These are phyloP conservation scores for Rhea americana DNA, from an alignment of 2,113 vertebrate genomes.

Conservation along the genomic window DNA sequence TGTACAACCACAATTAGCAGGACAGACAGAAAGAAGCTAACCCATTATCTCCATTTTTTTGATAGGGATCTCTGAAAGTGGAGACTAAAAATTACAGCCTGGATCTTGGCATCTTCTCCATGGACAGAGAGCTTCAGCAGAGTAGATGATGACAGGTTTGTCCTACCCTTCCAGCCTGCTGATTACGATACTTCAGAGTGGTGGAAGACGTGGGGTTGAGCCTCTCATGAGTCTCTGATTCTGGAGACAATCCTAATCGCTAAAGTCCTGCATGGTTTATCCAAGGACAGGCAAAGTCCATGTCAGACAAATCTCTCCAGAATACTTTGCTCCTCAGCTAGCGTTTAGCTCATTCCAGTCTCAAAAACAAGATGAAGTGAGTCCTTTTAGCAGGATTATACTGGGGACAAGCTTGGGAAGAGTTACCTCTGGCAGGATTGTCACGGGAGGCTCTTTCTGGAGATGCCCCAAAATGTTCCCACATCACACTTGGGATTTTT, in stretches of 20 bases:
- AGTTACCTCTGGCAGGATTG: not conserved
- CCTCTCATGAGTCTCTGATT: not conserved
- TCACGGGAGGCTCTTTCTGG: not conserved
- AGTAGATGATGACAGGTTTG: not conserved
- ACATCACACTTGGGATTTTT: not conserved
- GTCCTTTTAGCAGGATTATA: not conserved
- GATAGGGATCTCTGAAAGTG: not conserved
- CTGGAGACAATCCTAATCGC: not conserved
- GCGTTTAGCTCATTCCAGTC: not conserved
- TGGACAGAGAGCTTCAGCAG: not conserved
- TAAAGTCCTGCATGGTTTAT: not conserved
- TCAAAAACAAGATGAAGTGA: not conserved
- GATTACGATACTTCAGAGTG: not conserved
- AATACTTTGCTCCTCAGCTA: not conserved
- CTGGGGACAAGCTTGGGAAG: not conserved
- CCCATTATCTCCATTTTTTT: not conserved
- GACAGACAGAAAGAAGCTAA: not conserved
- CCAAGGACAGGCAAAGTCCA: fast-evolving
- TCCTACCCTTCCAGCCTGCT: not conserved
- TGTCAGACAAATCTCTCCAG: not conserved
- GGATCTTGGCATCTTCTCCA: not conserved
- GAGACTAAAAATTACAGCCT: not conserved
- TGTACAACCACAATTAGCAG: not conserved
- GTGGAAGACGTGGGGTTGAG: not conserved
- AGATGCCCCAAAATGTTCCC: not conserved